phyloP scores from a whole-genome alignment of 2,797 vertebrate species.

The Phalanger gymnotis region DNA sequence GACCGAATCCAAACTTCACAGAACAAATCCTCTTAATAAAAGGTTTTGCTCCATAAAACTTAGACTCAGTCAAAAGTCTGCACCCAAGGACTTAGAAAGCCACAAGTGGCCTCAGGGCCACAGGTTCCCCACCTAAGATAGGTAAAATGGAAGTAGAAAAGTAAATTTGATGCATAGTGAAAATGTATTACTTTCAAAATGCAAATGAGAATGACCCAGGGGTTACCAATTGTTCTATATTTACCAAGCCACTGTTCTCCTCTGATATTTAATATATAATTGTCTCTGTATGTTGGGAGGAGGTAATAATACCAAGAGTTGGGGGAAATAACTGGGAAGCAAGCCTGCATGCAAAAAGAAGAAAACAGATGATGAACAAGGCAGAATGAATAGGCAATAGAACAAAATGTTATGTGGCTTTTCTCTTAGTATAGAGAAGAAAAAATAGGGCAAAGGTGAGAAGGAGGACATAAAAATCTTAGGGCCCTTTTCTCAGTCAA shows the following conservation, averaged over 20 bases:
- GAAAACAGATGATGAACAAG: rapidly evolving
- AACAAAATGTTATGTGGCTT: background rate
- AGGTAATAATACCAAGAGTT: background rate
- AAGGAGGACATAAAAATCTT: background rate
- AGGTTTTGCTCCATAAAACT: too few species aligned
- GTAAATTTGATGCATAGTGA: background rate
- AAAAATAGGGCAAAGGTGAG: background rate
- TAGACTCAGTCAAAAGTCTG: too few species aligned
- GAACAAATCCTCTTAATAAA: too few species aligned
- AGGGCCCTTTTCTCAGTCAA: too few species aligned
- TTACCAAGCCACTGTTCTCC: background rate
- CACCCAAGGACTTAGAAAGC: too few species aligned
- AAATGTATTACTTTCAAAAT: background rate
- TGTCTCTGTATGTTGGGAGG: background rate
- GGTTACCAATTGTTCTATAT: background rate
- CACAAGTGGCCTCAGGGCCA: too few species aligned
- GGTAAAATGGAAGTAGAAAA: background rate
- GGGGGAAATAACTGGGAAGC: background rate
- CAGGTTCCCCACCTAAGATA: too few species aligned
- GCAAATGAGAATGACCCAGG: background rate
- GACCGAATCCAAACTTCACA: too few species aligned
- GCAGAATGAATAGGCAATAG: background rate
- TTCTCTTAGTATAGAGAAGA: background rate
- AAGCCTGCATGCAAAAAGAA: rapidly evolving
- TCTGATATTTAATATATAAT: background rate